Evolutionary conservation across 2,797 vertebrate genomes (phyloP).

Genomic region (Squalus acanthias): DNA sequence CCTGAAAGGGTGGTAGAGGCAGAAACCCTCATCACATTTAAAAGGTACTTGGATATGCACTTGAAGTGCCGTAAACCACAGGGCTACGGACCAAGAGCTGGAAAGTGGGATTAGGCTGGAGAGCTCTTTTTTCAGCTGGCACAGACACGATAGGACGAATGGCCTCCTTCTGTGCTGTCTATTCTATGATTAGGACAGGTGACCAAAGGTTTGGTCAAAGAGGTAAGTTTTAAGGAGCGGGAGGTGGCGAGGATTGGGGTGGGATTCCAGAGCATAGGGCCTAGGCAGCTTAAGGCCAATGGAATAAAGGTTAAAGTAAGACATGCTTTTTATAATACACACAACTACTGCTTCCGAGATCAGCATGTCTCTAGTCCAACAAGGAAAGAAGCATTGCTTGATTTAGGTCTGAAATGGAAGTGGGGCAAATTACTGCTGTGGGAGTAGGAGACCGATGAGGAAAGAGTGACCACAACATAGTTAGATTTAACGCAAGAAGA

Average conservation of each 20-base stretch:
- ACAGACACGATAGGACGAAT: too few relatives aligned
- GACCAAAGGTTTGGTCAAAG: not conserved
- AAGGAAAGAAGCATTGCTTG: not conserved
- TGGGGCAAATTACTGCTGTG: not conserved
- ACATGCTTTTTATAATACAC: not conserved
- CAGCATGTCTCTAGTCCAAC: not conserved
- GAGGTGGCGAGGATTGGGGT: not conserved
- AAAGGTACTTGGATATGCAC: too few relatives aligned
- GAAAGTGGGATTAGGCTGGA: too few relatives aligned
- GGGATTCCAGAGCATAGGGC: not conserved
- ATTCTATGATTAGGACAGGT: not conserved
- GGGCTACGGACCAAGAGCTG: too few relatives aligned
- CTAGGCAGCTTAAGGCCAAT: not conserved
- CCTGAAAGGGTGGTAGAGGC: too few relatives aligned
- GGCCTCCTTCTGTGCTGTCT: too few relatives aligned
- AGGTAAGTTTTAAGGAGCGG: not conserved
- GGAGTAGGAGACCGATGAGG: too few relatives aligned
- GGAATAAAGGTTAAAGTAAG: not conserved
- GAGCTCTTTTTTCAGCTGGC: too few relatives aligned
- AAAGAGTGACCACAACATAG: not conserved
- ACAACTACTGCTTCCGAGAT: not conserved
- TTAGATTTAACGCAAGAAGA: not conserved
- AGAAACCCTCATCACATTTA: too few relatives aligned
- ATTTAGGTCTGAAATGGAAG: not conserved
- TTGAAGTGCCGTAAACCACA: too few relatives aligned